Base-by-base conservation (phyloP, 1,140 invertebrate species). In the Rhopalosiphum padi region DNA sequence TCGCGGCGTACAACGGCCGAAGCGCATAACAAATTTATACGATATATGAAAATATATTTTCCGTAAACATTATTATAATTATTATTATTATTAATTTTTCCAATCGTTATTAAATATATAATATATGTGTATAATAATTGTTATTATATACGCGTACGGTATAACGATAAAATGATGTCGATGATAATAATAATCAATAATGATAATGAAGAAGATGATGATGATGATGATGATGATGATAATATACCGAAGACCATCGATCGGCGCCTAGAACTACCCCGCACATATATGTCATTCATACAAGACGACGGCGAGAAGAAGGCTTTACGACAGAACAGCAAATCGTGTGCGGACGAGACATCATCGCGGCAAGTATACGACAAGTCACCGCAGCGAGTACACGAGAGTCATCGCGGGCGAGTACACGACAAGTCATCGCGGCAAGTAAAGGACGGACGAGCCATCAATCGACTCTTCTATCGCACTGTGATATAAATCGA, bases 401-500 rank as follows among this genome's bases (percentile, higher is more conserved):
- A 48, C 43, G 7, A 25, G 0, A 53, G 51, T 53, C 21, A 77
- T 15, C 46, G 46, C 46, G 1, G 1, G 46, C 46, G 8, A 46
- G 43, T 48, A 25, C 41, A 48, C 15, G 85, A 30, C 15, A 46
- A 46, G 46, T n/a, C 85, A 35, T 25, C 86, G 86, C 23, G 22
- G 55, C 25, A 60, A 30, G 25, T 37, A 51, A 22, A 37, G 51
- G 88, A 90, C 22, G n/a, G 77, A 82, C 35, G 35, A 35, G n/a
- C 68, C 68, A 82, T 60, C 30, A 48, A 43, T 87, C 25, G 35
- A 35, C 90, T 91, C 90, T 91, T 48, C 68, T 91, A 83, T 91
- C 90, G 90, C 90, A 77, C 90, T 91, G 90, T 91, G 90, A 91
- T 91, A 91, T 77, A 77, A 51, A 83, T 83, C 37, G 37, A 68